Conservation (phyloP, 2,113 vertebrate species). For the Ageneiosus marmoratus region DNA sequence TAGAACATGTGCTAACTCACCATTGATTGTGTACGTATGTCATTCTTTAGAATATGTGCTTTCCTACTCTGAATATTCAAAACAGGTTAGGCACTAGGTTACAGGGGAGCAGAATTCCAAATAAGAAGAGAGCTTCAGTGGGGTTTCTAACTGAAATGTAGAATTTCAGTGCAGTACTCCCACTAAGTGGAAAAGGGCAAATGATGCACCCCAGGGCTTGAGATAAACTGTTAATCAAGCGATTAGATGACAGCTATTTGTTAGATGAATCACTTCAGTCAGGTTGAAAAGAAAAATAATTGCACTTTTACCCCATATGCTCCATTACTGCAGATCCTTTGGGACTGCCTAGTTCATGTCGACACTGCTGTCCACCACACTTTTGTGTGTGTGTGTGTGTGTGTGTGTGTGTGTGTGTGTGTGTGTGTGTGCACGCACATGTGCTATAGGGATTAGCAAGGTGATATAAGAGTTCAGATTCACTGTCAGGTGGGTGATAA, state of each 20-base stretch:
- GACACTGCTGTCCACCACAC: neutral
- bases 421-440: neutral
- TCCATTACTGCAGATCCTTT: constrained; percentile 17
- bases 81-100: constrained; percentile 17
- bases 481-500: constrained; percentile 30
- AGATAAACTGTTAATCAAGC: constrained; percentile 66
- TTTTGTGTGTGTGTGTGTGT: neutral
- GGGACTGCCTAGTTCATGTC: constrained; percentile 7
- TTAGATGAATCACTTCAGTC: constrained; percentile 62
- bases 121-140: constrained; percentile 9
- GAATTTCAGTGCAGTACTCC: constrained; percentile 20
- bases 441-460: constrained; percentile 32
- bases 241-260: constrained; percentile 63
- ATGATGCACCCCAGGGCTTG: constrained; percentile 51
- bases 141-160: constrained; percentile 2
- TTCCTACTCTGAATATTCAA: neutral
- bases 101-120: constrained; percentile 22
- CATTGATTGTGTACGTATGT: neutral
- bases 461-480: constrained; percentile 53
- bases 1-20: neutral
- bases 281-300: constrained; percentile 51
- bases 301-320: constrained; percentile 21
- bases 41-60: neutral
- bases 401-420: neutral
- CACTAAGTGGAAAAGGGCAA: constrained; percentile 56